Conservation (phyloP, 1,140 invertebrate species). For the Chlorops oryzae region DNA sequence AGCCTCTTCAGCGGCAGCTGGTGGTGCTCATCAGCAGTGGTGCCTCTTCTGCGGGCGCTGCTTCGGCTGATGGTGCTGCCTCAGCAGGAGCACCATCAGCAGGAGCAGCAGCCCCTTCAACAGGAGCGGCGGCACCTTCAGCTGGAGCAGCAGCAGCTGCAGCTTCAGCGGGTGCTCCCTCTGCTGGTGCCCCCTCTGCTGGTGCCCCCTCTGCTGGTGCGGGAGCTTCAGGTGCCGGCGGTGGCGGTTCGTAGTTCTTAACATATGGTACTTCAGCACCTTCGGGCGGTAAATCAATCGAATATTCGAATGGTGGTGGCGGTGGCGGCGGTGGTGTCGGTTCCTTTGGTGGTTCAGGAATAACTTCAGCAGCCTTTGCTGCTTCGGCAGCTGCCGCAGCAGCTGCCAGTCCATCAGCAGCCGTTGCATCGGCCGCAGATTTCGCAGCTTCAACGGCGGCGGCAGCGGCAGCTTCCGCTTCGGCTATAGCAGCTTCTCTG, state of each 20-base stretch:
- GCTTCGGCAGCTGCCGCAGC: constrained; percentile 20
- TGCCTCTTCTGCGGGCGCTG: constrained; percentile 17
- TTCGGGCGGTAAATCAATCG: constrained; percentile 46
- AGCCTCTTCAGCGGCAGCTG: constrained; percentile 32
- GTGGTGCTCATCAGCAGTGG: constrained; percentile 31
- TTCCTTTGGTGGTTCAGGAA: constrained; percentile 35
- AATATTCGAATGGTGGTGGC: constrained; percentile 49
- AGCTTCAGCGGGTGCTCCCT: constrained; percentile 31
- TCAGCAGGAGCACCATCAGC: constrained; percentile 19
- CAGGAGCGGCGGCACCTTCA: constrained; percentile 40
- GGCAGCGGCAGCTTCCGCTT: constrained; percentile 32
- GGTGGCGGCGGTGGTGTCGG: constrained; percentile 47
- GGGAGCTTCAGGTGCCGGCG: constrained; percentile 45
- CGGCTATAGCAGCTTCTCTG: constrained; percentile 31
- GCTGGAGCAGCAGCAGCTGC: constrained; percentile 45
- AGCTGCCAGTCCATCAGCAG: constrained; percentile 21
- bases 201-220: constrained; percentile 37
- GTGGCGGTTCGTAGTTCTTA: constrained; percentile 47
- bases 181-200: constrained; percentile 38
- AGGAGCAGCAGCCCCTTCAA: constrained; percentile 23
- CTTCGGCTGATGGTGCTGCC: constrained; percentile 19
- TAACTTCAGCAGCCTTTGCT: constrained; percentile 35
- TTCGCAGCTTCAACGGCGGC: constrained; percentile 25
- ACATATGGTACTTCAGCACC: constrained; percentile 46
- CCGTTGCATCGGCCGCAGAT: constrained; percentile 31